These are phyloP conservation scores for Mythimna albipuncta DNA, from an alignment of 2,888 invertebrate species.

Conservation along the genomic window DNA sequence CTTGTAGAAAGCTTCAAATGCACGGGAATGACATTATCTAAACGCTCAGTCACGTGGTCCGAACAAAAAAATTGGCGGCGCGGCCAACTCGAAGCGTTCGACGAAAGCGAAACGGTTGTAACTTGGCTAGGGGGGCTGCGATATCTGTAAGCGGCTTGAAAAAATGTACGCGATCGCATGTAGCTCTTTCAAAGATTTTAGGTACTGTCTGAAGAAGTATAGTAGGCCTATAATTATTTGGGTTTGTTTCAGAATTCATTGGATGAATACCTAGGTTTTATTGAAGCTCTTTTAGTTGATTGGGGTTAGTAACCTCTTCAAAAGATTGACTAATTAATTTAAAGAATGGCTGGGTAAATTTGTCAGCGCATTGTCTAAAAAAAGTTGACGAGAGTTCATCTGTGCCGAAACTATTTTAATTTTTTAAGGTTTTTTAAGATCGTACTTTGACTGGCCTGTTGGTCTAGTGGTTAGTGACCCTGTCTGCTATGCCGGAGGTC, in stretches of 20 bases:
- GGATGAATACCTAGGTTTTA: neutral
- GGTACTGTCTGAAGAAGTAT: neutral
- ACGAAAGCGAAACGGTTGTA: too few relatives aligned
- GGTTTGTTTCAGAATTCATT: neutral
- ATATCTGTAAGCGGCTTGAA: too few relatives aligned
- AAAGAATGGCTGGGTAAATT: neutral
- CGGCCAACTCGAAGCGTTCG: too few relatives aligned
- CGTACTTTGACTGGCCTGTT: too few relatives aligned
- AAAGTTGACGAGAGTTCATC: neutral
- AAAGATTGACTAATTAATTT: conserved; percentile 1
- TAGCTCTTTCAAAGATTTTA: neutral
- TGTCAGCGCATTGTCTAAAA: neutral
- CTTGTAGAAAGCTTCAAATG: too few relatives aligned
- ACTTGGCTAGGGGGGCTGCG: too few relatives aligned
- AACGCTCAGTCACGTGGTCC: too few relatives aligned
- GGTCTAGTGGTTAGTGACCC: too few relatives aligned
- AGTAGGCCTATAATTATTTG: neutral
- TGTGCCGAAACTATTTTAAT: neutral
- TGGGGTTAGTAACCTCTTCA: neutral
- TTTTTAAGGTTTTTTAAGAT: neutral
- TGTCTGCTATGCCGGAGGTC: too few relatives aligned
- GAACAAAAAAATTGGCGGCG: too few relatives aligned
- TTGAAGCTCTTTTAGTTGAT: neutral
- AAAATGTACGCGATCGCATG: neutral
- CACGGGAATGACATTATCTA: too few relatives aligned